Base-by-base conservation (phyloP, 2,797 vertebrate species). In the Astyanax mexicanus region DNA sequence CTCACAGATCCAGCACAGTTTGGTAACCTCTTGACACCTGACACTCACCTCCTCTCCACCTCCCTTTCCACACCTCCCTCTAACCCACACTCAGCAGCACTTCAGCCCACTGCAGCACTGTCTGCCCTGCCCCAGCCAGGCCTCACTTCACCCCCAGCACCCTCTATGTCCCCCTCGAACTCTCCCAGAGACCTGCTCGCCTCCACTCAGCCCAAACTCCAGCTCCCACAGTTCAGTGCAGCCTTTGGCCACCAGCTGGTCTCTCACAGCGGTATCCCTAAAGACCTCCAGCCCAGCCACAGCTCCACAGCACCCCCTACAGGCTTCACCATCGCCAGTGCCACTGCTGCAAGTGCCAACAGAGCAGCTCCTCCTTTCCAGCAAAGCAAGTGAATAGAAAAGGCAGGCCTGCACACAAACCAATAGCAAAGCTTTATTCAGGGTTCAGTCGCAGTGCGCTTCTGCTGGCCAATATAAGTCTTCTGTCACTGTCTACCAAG, bases 261-360 rank as follows among this genome's bases (percentile, higher is more conserved):
- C 90, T 95, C 97, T 81, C 98, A 99, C 92, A 99, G 98, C 84
- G 98, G 98, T 91, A 98, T 99, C 91, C 98, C 98, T 70, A 99
- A 99, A 93, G 98, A 99, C 88, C 94, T 99, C 89, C 98, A 99
- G 93, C 98, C 98, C 88, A 99, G 95, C 94, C 98, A 99, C 95
- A 99, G 98, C 89, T 99, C 98, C 71, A 98, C 95, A 78, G 98
- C 97, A 44, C 97, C 98, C 84, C 98, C 98, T 42, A 95, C 96
- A 79, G 97, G 97, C 91, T 98, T 97, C 83, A 92, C 96, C 74
- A 93, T 95, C 77, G 95, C 97, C 81, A 93, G 96, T 93, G 96
- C 95, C 94, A 97, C 96, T 69, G 93, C 96, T 90, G 95, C 97
- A 84, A 95, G 95, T 95, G 96, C 95, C 95, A 98, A 95, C 91